Conservation (phyloP, 2,888 invertebrate genomes). For the Drosophila longiperda region DNA sequence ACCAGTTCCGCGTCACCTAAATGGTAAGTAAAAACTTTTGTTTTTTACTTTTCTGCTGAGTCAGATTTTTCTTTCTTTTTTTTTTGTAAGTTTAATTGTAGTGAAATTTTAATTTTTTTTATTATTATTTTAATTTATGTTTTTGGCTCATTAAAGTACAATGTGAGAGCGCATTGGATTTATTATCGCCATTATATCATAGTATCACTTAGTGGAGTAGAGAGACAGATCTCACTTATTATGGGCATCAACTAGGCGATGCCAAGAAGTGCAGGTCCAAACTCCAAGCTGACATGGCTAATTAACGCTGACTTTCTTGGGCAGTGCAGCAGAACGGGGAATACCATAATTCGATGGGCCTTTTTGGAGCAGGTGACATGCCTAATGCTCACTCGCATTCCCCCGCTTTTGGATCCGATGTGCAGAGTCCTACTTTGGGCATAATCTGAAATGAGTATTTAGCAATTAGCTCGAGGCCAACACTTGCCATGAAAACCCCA, state of each 20-base stretch:
- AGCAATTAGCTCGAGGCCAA: constrained; percentile 44
- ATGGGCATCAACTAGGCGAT: constrained; percentile 10
- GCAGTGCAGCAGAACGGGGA: constrained; percentile 70
- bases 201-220: background rate
- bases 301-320: constrained; percentile 56
- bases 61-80: constrained; percentile 48
- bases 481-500: constrained; percentile 43
- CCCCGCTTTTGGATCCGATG: constrained; percentile 14
- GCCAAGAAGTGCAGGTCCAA: background rate
- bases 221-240: constrained; percentile 9
- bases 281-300: constrained; percentile 10
- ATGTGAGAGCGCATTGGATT: constrained; percentile 64
- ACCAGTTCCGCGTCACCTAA: constrained; percentile 56
- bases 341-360: constrained; percentile 14
- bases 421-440: constrained; percentile 27
- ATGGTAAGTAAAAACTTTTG: constrained; percentile 58
- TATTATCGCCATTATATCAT: constrained; percentile 53
- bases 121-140: constrained; percentile 36
- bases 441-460: constrained; percentile 18
- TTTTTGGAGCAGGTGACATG: constrained; percentile 59
- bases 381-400: constrained; percentile 29
- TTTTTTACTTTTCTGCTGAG: constrained; percentile 16
- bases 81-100: constrained; percentile 58
- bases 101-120: constrained; percentile 47
- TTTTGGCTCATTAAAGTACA: constrained; percentile 62